phyloP scores from a whole-genome alignment of 2,113 vertebrate species.

The Dasyprocta punctata region DNA sequence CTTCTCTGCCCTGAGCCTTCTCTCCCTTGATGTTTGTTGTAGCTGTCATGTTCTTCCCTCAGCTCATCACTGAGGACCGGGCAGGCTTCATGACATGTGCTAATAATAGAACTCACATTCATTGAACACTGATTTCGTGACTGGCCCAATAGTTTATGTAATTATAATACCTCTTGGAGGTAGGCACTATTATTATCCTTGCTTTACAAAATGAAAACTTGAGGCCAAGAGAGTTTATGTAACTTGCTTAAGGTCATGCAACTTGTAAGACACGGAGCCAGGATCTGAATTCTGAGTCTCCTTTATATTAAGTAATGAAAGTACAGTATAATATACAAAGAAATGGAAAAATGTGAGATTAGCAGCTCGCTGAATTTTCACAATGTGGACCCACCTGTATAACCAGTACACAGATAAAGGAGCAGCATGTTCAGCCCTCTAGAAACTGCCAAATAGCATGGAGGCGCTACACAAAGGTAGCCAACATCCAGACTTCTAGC shows the following conservation, averaged over 20 bases:
- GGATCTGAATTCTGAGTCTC: not conserved
- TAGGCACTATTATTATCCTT: not conserved
- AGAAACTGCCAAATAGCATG: not conserved
- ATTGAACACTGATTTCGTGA: constrained; percentile 23
- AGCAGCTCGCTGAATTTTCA: not conserved
- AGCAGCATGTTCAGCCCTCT: not conserved
- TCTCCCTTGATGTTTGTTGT: not conserved
- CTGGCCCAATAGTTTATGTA: not conserved
- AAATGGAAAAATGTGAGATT: not conserved
- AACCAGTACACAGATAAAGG: not conserved
- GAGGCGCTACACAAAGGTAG: not conserved
- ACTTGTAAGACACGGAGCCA: not conserved
- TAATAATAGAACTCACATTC: constrained; percentile 3
- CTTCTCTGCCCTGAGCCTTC: not conserved
- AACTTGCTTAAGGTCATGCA: constrained; percentile 7
- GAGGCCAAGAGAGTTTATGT: not conserved
- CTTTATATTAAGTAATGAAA: constrained; percentile 40
- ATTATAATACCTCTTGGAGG: not conserved
- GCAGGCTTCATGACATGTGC: not conserved
- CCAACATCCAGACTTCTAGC: not conserved
- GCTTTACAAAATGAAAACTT: not conserved
- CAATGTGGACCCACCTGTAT: not conserved
- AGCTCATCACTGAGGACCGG: not conserved
- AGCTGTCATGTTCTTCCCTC: not conserved
- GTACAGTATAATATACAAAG: not conserved